Percentiles rank a stretch among this genome's conserved stretches.
Evolutionary conservation across 2,888 invertebrate genomes (phyloP).

Genomic region (Hipparchia sbordonii): DNA sequence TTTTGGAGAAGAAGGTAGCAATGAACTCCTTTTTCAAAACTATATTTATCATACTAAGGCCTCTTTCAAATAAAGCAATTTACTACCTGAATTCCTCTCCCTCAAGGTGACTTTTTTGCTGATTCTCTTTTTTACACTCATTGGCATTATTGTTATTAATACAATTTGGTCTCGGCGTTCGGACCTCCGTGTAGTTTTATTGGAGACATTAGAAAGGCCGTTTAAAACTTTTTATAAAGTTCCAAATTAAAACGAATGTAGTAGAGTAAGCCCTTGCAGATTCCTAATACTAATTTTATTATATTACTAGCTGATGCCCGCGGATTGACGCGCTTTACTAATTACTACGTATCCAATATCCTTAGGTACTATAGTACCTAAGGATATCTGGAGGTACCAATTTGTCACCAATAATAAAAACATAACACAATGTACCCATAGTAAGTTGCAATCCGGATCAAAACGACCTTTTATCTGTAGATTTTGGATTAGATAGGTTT

Average conservation of each 20-base stretch:
- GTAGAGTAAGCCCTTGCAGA: too few relatives aligned
- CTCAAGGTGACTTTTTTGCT: conserved; percentile 78
- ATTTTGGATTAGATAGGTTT: too few relatives aligned
- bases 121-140: conserved; percentile 60
- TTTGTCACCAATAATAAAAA: too few relatives aligned
- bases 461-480: too few relatives aligned
- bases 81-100: conserved; percentile 78
- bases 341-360: too few relatives aligned
- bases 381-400: too few relatives aligned
- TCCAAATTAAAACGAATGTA: not conserved
- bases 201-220: conserved; percentile 28
- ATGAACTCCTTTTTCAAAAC: conserved; percentile 55
- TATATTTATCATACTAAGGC: conserved; percentile 50
- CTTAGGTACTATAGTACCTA: too few relatives aligned
- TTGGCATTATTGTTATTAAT: conserved; percentile 58
- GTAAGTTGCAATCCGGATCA: too few relatives aligned
- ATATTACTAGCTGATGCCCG: too few relatives aligned
- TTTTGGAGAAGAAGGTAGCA: conserved; percentile 39
- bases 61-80: conserved; percentile 76
- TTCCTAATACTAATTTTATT: too few relatives aligned
- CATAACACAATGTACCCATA: too few relatives aligned
- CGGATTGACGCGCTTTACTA: too few relatives aligned
- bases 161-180: conserved; percentile 58
- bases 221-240: conserved; percentile 15
- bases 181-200: conserved; percentile 67